Base-by-base conservation (phyloP, 2,888 invertebrate species). In the Fragum fragum region DNA sequence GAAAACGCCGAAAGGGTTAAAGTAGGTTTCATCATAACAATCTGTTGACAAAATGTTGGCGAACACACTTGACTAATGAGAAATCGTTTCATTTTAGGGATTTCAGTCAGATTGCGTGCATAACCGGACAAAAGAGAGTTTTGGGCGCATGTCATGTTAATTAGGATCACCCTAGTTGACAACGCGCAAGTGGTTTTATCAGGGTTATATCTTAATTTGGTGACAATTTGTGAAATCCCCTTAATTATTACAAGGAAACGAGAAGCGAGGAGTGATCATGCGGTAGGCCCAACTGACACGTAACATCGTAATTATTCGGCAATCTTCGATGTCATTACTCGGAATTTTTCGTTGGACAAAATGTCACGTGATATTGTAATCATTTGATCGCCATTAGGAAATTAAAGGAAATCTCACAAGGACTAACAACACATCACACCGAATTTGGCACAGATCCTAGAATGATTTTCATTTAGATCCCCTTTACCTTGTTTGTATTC, bases 111-210 rank as follows among this genome's bases (percentile, higher is more conserved):
- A 47, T 47, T 16, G 47, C 47, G 47, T 47, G 47, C 47, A 47
- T 47, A 47, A 47, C n/a, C n/a, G 18, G n/a, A 47, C 47, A 14
- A 47, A 47, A 47, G 47, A 47, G 3, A 14, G 47, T 14, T 47
- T 47, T 47, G 47, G n/a, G 5, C 47, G 47, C 47, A 14, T 47
- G 47, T 47, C 47, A 47, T 9, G 47, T 47, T 47, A 47, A 47
- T 47, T 70, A 70, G 73, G 81, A 81, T 73, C 81, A 81, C 76
- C 81, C 73, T 61, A 23, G 81, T 52, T 36, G 61, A 39, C 73
- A 73, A 76, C 73, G 61, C 16, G 59, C 76, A 73, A 73, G 73
- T 57, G 23, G 32, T 16, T 21, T 75, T 79, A 79, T 79, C 75
- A 61, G 61, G 79, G 73, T 74, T 73, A 36, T 18, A 69, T 69